Conservation (phyloP, 2,888 invertebrate species). For the Ypsolopha scabrella region DNA sequence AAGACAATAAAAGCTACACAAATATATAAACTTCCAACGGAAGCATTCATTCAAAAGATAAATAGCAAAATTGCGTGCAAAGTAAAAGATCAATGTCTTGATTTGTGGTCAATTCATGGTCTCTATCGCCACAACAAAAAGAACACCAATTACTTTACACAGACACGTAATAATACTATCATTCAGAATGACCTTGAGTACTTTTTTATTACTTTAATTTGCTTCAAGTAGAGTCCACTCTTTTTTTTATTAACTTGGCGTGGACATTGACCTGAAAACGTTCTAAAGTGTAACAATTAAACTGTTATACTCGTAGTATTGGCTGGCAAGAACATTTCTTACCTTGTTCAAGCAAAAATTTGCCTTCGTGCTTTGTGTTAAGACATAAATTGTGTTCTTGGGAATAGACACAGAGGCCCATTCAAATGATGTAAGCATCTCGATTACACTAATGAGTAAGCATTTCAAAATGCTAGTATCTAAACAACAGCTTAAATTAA, state of each 20-base stretch:
- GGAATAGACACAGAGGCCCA: background rate
- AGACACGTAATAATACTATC: background rate
- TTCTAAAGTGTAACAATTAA: conserved; percentile 28
- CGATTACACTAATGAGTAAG: background rate
- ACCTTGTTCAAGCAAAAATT: background rate
- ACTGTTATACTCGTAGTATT: background rate
- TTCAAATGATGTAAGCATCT: background rate
- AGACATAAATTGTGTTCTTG: background rate
- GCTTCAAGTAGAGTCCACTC: conserved; percentile 6
- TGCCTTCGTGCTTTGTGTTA: background rate
- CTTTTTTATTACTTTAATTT: background rate
- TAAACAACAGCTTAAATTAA: too few relatives aligned
- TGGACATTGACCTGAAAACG: conserved; percentile 47
- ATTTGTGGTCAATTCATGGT: background rate
- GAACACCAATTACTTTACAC: background rate
- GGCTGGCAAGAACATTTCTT: background rate
- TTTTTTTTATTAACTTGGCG: conserved; percentile 20
- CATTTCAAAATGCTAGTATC: background rate
- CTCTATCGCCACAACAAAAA: background rate
- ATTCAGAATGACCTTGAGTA: background rate
- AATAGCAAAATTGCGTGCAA: background rate
- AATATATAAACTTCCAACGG: too few relatives aligned
- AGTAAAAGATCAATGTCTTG: background rate
- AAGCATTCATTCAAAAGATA: too few relatives aligned
- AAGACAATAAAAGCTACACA: too few relatives aligned